phyloP scores from a whole-genome alignment of 2,113 vertebrate genomes.

The Raja brachyura region DNA sequence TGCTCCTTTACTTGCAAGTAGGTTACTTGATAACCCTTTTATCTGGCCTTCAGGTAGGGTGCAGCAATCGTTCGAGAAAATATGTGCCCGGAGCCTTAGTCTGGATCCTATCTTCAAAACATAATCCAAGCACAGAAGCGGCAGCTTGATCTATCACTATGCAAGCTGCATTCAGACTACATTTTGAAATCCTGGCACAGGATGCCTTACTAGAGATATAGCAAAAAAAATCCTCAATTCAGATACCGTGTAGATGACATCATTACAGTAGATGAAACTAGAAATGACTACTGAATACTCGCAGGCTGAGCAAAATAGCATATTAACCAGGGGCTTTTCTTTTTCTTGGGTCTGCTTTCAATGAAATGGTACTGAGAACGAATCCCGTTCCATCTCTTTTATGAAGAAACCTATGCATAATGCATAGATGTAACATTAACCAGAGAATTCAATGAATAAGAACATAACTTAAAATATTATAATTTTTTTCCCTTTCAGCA shows the following conservation, averaged over 20 bases:
- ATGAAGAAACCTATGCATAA: not conserved
- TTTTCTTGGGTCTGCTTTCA: not conserved
- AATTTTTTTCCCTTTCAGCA: not conserved
- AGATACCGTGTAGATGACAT: conserved; percentile 3
- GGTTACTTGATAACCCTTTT: not conserved
- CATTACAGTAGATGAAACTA: conserved; percentile 26
- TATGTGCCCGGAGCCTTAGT: not conserved
- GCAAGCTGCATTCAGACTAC: not conserved
- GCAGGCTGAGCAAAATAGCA: conserved; percentile 10
- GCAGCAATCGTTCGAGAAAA: not conserved
- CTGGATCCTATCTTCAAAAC: not conserved
- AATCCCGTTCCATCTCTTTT: conserved; percentile 9
- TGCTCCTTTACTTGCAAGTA: not conserved
- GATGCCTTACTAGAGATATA: not conserved
- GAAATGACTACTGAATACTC: conserved; percentile 14
- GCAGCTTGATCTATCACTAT: not conserved
- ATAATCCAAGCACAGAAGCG: not conserved
- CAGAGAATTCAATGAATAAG: not conserved
- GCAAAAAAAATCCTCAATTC: not conserved
- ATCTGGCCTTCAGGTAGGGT: not conserved
- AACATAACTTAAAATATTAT: not conserved
- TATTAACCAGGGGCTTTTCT: not conserved
- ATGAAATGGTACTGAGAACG: conserved; percentile 10
- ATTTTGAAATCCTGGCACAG: not conserved
- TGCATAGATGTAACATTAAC: not conserved